Evolutionary conservation across 92 coral and sea anemone species (phyloP).

Genomic region (Pocillopora grandis): DNA sequence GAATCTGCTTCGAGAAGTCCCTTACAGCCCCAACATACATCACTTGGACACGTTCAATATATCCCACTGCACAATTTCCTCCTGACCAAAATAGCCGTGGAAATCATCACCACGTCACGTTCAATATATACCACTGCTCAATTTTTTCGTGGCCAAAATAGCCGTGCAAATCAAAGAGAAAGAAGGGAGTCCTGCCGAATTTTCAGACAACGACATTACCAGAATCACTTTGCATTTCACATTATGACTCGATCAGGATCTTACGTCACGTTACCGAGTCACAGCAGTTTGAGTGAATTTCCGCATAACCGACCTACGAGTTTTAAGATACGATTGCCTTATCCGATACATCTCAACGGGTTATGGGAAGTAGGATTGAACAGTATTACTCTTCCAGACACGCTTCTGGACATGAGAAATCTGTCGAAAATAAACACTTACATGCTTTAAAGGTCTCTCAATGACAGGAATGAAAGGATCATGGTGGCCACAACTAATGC

Average conservation of each 20-base stretch:
- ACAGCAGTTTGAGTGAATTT: not conserved
- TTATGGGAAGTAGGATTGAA: no score
- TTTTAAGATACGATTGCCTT: not conserved
- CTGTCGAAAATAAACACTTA: no score
- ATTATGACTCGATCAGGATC: not conserved
- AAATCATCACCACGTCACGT: not conserved
- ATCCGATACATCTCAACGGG: no score
- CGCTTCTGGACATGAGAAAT: no score
- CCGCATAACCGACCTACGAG: not conserved
- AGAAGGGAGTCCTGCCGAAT: not conserved
- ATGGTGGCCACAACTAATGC: no score
- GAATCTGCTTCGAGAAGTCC: no score
- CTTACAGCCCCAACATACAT: no score
- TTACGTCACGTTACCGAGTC: not conserved
- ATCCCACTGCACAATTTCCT: not conserved
- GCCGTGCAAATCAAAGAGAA: not conserved
- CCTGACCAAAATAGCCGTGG: not conserved
- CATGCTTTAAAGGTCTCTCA: no score
- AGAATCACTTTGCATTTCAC: not conserved
- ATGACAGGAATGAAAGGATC: no score
- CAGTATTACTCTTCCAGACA: not conserved
- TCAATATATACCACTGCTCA: not conserved
- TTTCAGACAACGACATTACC: not conserved
- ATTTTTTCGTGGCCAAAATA: not conserved
- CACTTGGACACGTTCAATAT: not conserved